phyloP scores from a whole-genome alignment of 2,113 vertebrate species.

The Polypterus senegalus region DNA sequence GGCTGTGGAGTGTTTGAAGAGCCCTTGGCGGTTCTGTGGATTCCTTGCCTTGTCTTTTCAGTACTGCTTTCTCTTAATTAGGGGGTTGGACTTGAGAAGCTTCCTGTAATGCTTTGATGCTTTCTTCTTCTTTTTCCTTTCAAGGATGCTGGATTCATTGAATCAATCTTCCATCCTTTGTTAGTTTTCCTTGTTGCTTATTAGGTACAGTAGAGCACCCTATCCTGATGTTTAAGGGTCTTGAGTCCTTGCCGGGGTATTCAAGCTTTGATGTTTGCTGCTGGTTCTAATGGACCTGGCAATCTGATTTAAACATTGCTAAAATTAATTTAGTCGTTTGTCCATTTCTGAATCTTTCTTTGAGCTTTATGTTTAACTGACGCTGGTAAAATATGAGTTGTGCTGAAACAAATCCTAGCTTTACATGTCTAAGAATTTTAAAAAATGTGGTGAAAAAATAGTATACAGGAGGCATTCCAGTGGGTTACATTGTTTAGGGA shows the following conservation, averaged over 20 bases:
- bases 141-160: too few relatives aligned
- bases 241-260: too few relatives aligned
- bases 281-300: too few relatives aligned
- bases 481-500: constrained; percentile 2
- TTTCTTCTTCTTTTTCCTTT: constrained; percentile 6
- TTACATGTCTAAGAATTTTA: not conserved
- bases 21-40: constrained; percentile 57
- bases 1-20: constrained; percentile 56
- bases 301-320: too few relatives aligned
- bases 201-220: too few relatives aligned
- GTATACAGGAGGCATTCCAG: constrained; percentile 2
- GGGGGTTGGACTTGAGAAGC: constrained; percentile 67
- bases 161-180: too few relatives aligned
- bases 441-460: not conserved
- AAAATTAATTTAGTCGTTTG: too few relatives aligned
- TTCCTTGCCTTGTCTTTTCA: constrained; percentile 76
- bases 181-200: too few relatives aligned
- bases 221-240: too few relatives aligned
- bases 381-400: not conserved
- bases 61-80: constrained; percentile 77
- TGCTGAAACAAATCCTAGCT: not conserved
- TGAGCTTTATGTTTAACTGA: too few relatives aligned
- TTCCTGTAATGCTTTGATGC: constrained; percentile 52
- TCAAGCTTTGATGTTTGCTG: too few relatives aligned
- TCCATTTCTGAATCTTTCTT: too few relatives aligned